Evolutionary conservation across 1,140 invertebrate genomes (phyloP), one percentile per base, ranked within the genome.

Genomic region (Microplitis mediator): DNA sequence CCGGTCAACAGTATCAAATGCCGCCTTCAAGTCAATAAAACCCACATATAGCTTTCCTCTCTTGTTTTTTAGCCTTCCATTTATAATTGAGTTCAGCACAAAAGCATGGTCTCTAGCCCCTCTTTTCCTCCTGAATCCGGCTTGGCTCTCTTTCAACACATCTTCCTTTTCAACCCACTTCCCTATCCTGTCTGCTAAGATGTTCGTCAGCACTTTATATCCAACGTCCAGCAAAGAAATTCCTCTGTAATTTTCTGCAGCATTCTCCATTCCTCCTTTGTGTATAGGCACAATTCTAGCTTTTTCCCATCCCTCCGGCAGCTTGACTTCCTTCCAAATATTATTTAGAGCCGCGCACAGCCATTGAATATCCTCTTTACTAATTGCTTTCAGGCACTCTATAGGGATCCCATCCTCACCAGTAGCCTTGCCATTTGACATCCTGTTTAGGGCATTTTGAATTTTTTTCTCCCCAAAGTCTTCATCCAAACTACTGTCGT

Each of bases 81-180:
- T 39, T 39, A 39, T 39, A 6, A 39, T 4, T 39, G 36, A 39
- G 36, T 68, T 68, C 13, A 68, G 1, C 2, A 68, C 66, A 14
- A 58, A 68, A 8, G 58, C 52, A 2, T 58, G 66, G 36, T 68
- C 52, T 14, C 51, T 58, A n/a, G 66, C 39, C 0, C 52, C 52
- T 36, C 66, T 58, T 39, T 35, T 34, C 56, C 9, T 45, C 13
- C 67, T 69, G 23, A 68, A 68, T 1, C 54, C 66, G 11, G 66
- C 66, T 16, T 68, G 66, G 11, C n/a, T 34, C 35, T 68, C 66
- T 36, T 32, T 68, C 0, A 68, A 1, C 9, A 54, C 58, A 3
- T 58, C 14, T 3, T 68, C 8, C 0, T 54, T 14, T 34, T 68
- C 54, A 6, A 68, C 3, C 66, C 52, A 56, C 2, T 35, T 54